These are phyloP conservation scores for Zootoca vivipara DNA, from an alignment of 2,113 vertebrate species.

Conservation along the genomic window DNA sequence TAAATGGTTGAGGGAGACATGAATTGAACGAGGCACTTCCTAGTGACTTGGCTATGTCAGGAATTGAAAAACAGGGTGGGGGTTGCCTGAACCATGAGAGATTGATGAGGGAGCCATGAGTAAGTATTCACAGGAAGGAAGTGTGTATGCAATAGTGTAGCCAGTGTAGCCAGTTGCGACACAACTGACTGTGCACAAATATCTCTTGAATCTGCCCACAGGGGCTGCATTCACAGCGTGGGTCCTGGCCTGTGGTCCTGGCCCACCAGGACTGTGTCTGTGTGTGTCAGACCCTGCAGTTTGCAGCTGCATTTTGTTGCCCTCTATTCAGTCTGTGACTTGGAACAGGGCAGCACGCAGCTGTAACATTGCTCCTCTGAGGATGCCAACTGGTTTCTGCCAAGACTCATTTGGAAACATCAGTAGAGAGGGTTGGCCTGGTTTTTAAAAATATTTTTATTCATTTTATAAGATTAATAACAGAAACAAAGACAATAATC, in stretches of 20 bases:
- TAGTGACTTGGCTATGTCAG: background rate
- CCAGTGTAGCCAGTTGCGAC: background rate
- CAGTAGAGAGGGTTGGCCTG: background rate
- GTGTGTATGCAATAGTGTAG: too few species aligned
- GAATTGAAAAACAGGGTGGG: background rate
- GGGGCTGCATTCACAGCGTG: background rate
- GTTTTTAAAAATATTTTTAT: too few species aligned
- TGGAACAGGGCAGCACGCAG: background rate
- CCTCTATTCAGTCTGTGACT: background rate
- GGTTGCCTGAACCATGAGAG: background rate
- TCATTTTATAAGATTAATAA: too few species aligned
- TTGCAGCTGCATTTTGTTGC: background rate
- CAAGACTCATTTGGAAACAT: background rate
- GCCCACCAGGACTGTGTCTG: background rate
- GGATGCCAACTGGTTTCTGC: background rate
- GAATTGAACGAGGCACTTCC: background rate
- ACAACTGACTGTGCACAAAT: background rate
- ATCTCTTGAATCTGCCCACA: background rate
- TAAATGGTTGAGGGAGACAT: background rate
- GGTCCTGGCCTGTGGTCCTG: background rate
- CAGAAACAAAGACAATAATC: too few species aligned
- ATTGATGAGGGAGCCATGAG: background rate
- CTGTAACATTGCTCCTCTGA: background rate
- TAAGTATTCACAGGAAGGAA: background rate
- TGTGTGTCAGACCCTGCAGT: background rate